Conservation (phyloP, 2,113 vertebrate species). For the Chaetorhynchus papuensis region DNA sequence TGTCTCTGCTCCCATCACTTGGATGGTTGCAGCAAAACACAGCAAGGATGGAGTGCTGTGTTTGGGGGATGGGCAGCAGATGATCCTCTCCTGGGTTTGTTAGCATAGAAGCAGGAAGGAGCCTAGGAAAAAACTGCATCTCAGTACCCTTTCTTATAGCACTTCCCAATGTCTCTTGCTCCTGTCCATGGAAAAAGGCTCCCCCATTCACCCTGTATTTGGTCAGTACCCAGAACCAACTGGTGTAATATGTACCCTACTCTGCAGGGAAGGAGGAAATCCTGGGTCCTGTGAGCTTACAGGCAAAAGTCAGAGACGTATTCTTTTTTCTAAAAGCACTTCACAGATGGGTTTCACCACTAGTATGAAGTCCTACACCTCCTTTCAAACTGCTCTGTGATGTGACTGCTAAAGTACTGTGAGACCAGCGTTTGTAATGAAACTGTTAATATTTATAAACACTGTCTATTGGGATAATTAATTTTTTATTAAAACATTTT, state of each 20-base stretch:
- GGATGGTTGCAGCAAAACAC: neutral
- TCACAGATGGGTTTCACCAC: neutral
- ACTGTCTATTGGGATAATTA: neutral
- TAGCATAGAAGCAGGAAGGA: neutral
- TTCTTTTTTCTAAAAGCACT: neutral
- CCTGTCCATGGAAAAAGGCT: neutral
- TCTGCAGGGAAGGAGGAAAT: neutral
- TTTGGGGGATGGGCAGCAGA: neutral
- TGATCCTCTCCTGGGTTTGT: neutral
- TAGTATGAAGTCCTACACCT: neutral
- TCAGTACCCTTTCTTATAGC: neutral
- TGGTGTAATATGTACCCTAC: neutral
- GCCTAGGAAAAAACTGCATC: neutral
- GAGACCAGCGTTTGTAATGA: neutral
- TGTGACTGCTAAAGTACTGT: slow-evolving; percentile 23
- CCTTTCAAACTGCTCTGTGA: neutral
- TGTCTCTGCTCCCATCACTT: neutral
- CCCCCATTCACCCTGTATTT: neutral
- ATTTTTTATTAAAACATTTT: slow-evolving; percentile 46
- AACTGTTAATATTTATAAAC: slow-evolving; percentile 32
- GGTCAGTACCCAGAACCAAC: neutral
- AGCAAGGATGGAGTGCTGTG: neutral
- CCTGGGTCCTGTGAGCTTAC: neutral
- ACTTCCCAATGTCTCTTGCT: neutral
- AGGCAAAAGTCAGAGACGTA: neutral